Conservation (phyloP, 2,113 vertebrate species). For the Aix galericulata region DNA sequence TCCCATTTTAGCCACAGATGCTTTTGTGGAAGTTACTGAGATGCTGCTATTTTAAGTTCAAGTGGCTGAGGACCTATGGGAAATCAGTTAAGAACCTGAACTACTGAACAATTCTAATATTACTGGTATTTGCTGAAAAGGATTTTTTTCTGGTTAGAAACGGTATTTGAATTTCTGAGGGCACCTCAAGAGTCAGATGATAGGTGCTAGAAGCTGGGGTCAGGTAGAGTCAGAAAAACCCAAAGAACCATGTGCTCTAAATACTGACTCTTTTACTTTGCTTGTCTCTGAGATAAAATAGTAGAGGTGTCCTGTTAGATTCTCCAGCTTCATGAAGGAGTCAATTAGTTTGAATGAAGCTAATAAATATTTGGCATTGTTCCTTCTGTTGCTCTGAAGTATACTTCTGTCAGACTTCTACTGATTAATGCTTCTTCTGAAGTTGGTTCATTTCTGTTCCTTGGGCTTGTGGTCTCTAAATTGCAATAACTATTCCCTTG, state of each 20-base stretch:
- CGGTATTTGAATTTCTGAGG: not conserved
- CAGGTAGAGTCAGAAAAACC: not conserved
- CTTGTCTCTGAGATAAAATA: not conserved
- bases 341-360: constrained; percentile 5
- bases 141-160: not conserved
- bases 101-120: not conserved
- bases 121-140: not conserved
- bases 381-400: constrained; percentile 1
- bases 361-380: not conserved
- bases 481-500: not conserved
- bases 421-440: constrained; percentile 45
- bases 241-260: not conserved
- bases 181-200: not conserved
- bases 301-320: not conserved
- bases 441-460: constrained; percentile 44
- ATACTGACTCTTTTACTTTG: not conserved
- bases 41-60: not conserved
- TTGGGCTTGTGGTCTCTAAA: not conserved
- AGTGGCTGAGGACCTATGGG: not conserved
- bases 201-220: not conserved
- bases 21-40: not conserved
- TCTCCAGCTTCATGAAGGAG: not conserved
- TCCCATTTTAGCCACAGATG: not conserved
- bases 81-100: not conserved
- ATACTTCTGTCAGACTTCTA: not conserved